phyloP scores from a whole-genome alignment of 2,888 invertebrate species.

The Apamea epomidion region DNA sequence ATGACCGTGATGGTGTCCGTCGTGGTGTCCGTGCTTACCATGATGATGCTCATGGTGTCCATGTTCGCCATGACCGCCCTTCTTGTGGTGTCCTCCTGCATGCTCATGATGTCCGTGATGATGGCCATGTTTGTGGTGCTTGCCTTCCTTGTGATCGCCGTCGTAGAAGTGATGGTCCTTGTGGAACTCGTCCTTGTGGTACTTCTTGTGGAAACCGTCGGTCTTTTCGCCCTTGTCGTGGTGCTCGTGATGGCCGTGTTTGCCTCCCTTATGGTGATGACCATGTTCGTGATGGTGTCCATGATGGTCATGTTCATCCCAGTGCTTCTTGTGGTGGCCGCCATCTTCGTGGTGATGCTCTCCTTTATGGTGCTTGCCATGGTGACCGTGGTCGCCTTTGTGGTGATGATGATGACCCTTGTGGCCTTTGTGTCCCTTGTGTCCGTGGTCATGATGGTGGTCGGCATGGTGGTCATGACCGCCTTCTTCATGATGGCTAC shows the following conservation, averaged over 20 bases:
- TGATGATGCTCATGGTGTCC: conserved; percentile 86
- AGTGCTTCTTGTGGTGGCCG: conserved; percentile 85
- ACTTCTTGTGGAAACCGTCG: conserved; percentile 87
- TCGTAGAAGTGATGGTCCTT: conserved; percentile 88
- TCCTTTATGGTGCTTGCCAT: conserved; percentile 84
- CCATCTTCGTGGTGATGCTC: conserved; percentile 85
- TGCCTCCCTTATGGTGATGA: conserved; percentile 86
- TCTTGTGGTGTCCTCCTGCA: conserved; percentile 85
- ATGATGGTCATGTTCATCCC: conserved; percentile 84
- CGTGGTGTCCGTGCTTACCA: conserved; percentile 84
- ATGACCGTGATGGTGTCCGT: conserved; percentile 84
- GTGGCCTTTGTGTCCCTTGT: conserved; percentile 85
- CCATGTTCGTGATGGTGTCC: conserved; percentile 86
- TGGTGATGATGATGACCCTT: conserved; percentile 87
- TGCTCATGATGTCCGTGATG: conserved; percentile 86
- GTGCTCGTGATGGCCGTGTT: conserved; percentile 85
- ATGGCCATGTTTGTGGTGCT: conserved; percentile 86
- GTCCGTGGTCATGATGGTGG: conserved; percentile 85
- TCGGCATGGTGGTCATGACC: conserved; percentile 84
- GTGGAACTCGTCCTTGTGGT: conserved; percentile 86
- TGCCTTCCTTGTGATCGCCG: conserved; percentile 85
- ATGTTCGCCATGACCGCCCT: conserved; percentile 84
- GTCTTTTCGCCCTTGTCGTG: conserved; percentile 86
- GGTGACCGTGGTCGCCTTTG: conserved; percentile 84
- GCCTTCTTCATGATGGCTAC: conserved; percentile 81